phyloP scores from a whole-genome alignment of 2,797 vertebrate species.

The Megaceryle alcyon region DNA sequence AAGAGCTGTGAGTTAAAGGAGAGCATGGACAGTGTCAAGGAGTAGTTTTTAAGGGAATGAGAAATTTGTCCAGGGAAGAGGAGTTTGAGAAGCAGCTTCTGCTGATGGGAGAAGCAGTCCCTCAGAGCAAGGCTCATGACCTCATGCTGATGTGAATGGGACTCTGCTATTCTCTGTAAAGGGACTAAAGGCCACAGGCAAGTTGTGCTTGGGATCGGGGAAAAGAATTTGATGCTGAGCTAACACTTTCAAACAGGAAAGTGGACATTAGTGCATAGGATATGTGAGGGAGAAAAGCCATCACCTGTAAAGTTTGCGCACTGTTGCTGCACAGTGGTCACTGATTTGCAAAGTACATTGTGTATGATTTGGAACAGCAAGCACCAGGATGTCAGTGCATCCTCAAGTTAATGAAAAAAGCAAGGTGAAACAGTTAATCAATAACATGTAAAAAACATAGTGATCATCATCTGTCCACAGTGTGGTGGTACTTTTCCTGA shows the following conservation, averaged over 20 bases:
- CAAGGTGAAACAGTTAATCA: slow-evolving; percentile 59
- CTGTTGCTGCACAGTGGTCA: neutral
- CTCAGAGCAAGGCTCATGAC: neutral
- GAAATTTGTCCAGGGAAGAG: neutral
- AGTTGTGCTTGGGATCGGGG: neutral
- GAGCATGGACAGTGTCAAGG: neutral
- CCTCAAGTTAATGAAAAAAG: neutral
- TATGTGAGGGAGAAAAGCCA: neutral
- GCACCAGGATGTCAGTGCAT: neutral
- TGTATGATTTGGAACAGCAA: neutral
- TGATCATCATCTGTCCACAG: neutral
- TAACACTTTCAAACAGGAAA: neutral
- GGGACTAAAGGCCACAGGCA: neutral
- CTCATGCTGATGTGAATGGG: neutral
- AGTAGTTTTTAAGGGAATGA: neutral
- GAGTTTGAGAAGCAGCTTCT: neutral
- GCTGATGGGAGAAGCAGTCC: fast-evolving
- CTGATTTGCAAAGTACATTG: neutral
- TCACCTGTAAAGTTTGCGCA: neutral
- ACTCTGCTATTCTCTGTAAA: neutral
- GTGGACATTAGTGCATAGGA: fast-evolving
- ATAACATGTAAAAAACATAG: slow-evolving; percentile 24
- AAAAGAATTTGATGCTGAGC: neutral
- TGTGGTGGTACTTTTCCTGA: slow-evolving; percentile 33
- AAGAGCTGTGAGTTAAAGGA: neutral